Evolutionary conservation across 2,113 vertebrate genomes (phyloP), one percentile per base, ranked within the genome.

Genomic region (Pomatostomus ruficeps): DNA sequence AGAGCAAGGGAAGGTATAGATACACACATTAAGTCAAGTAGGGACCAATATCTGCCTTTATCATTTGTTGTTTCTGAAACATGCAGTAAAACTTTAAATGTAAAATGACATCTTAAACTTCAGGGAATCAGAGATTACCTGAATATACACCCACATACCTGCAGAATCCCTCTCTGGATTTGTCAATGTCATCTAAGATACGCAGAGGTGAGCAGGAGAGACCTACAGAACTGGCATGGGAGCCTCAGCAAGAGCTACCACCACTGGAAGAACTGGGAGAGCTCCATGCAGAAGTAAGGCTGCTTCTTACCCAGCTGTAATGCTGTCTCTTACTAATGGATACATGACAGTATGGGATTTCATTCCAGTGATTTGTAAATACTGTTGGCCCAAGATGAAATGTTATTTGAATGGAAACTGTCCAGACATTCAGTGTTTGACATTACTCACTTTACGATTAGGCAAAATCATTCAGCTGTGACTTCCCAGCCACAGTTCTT

Each of bases 391-490:
- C 79, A 62, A 91, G 93, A 93, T 78, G 77, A 97, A 97, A 97
- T 92, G 88, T 96, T 95, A 92, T 91, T 95, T 95, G 95, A 79
- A 86, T 97, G 96, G 96, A 97, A 97, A 96, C 79, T 83, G 81
- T 97, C 97, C 97, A 98, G 93, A 93, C 81, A 55, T 94, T 95
- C 91, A 97, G 71, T 96, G 97, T 98, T 98, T 98, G 97, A 98
- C 97, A 94, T 97, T 96, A 93, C 93, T 97, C 93, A 94, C 95
- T 96, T 96, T 92, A 94, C 96, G 94, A 97, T 80, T 59, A 83
- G 92, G 93, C 97, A 97, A 97, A 91, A 97, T 95, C 74, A 85
- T 95, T 97, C 97, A 97, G 97, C 97, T 98, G 97, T 97, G 88
- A 96, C 77, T 85, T 91, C 40, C 59, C 76, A 92, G 74, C 81